phyloP scores from a whole-genome alignment of 2,797 vertebrate genomes.

The Neosilurus hyrtlii region DNA sequence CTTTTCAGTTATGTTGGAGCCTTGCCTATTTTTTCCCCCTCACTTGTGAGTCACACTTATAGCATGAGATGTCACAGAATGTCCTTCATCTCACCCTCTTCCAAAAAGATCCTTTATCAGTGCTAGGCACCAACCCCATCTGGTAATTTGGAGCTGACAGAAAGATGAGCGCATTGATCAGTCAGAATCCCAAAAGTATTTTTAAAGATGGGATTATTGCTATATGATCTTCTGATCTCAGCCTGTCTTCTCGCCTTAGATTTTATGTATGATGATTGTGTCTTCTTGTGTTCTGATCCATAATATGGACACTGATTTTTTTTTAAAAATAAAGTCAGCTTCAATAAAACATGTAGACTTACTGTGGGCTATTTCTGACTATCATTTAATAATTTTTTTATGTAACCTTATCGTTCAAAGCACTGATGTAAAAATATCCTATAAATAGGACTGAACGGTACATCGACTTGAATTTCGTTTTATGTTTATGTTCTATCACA shows the following conservation, averaged over 20 bases:
- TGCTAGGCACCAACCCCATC: neutral
- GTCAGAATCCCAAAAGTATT: neutral
- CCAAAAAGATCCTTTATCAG: constrained; percentile 24
- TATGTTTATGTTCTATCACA: too few relatives aligned
- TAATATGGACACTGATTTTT: neutral
- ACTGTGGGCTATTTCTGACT: too few relatives aligned
- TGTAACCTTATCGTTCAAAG: neutral
- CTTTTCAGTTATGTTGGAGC: constrained; percentile 13
- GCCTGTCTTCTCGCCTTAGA: neutral
- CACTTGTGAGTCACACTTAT: constrained; percentile 18
- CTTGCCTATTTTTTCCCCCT: neutral
- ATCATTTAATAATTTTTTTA: neutral
- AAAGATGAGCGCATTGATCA: neutral
- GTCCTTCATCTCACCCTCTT: constrained; percentile 25
- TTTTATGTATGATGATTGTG: neutral
- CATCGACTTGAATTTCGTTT: too few relatives aligned
- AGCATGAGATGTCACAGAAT: constrained; percentile 24
- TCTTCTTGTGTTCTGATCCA: neutral
- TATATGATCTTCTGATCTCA: constrained; percentile 10
- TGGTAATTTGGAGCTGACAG: constrained; percentile 9
- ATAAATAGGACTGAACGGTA: neutral
- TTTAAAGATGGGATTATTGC: constrained; percentile 4
- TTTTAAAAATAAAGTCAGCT: neutral
- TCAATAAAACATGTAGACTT: neutral
- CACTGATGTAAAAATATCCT: neutral